Percentiles rank a stretch among this genome's conserved stretches.
Evolutionary conservation across 2,888 invertebrate genomes (phyloP).

Genomic region (Acronicta leporina): DNA sequence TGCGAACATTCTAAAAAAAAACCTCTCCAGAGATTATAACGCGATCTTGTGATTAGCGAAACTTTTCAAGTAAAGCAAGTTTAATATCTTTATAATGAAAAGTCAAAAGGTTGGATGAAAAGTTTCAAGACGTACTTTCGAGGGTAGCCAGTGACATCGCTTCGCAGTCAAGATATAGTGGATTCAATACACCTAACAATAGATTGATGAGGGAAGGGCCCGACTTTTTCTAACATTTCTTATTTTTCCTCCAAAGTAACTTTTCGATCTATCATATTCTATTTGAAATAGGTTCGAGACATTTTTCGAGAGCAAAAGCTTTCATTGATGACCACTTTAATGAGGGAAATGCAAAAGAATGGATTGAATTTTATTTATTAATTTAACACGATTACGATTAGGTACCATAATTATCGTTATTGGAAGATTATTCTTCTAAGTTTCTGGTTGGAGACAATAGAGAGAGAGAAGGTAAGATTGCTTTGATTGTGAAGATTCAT

Average conservation of each 20-base stretch:
- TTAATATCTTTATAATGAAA: slow-evolving; percentile 36
- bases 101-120: slow-evolving; percentile 43
- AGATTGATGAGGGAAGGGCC: slow-evolving; percentile 75
- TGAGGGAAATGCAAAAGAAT: slow-evolving; percentile 26
- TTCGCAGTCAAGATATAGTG: slow-evolving; percentile 43
- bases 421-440: too few species aligned
- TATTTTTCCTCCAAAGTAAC: slow-evolving; percentile 67
- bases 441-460: too few species aligned
- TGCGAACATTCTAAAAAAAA: not conserved
- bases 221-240: slow-evolving; percentile 67
- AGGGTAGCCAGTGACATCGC: slow-evolving; percentile 50
- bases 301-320: slow-evolving; percentile 66
- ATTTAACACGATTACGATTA: too few species aligned
- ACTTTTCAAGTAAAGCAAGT: slow-evolving; percentile 25
- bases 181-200: slow-evolving; percentile 66
- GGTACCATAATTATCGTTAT: too few species aligned
- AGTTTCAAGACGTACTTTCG: slow-evolving; percentile 51
- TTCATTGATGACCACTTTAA: slow-evolving; percentile 13
- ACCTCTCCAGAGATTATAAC: slow-evolving; percentile 3
- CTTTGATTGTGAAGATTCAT: too few species aligned
- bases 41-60: slow-evolving; percentile 7
- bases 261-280: slow-evolving; percentile 75
- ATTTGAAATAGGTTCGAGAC: slow-evolving; percentile 66
- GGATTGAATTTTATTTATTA: slow-evolving; percentile 12
- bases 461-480: too few species aligned